Evolutionary conservation across 2,888 invertebrate species (phyloP).

Genomic region (Folsomia manolachei): DNA sequence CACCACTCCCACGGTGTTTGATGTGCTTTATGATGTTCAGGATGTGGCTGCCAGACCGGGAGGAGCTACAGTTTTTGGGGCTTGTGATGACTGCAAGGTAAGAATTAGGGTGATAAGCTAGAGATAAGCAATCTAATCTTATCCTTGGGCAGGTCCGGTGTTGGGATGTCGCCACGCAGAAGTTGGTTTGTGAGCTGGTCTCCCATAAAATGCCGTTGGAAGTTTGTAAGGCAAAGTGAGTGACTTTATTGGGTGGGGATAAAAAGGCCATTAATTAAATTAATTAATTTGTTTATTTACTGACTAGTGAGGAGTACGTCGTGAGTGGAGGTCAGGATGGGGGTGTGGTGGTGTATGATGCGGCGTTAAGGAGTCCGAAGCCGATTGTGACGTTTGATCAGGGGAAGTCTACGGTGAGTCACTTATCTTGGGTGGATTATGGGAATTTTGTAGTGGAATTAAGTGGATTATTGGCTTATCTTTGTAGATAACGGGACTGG

Average conservation of each 20-base stretch:
- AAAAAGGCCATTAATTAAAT: neutral
- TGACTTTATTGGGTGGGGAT: neutral
- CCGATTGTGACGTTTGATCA: slow-evolving; percentile 35
- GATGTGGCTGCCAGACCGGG: slow-evolving; percentile 30
- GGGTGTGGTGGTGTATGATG: slow-evolving; percentile 39
- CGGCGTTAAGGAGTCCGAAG: slow-evolving; percentile 31
- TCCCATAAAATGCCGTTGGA: slow-evolving; percentile 34
- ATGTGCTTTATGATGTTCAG: slow-evolving; percentile 28
- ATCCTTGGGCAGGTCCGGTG: too few species aligned
- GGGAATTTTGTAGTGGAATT: neutral
- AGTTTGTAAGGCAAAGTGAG: slow-evolving; percentile 42
- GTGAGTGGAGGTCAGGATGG: slow-evolving; percentile 45
- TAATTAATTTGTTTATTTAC: too few species aligned
- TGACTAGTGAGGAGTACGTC: slow-evolving; percentile 39
- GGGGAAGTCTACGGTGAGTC: slow-evolving; percentile 33
- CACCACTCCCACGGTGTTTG: too few species aligned
- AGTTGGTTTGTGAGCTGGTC: slow-evolving; percentile 24
- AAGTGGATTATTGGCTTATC: neutral
- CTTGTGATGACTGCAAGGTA: slow-evolving; percentile 42
- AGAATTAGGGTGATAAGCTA: too few species aligned
- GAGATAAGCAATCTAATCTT: too few species aligned
- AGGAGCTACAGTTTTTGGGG: slow-evolving; percentile 33
- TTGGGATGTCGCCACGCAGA: slow-evolving; percentile 41
- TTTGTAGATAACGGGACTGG: slow-evolving; percentile 37
- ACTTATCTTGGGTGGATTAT: neutral